phyloP scores from a whole-genome alignment of 2,888 invertebrate genomes.

The Sipha maydis region DNA sequence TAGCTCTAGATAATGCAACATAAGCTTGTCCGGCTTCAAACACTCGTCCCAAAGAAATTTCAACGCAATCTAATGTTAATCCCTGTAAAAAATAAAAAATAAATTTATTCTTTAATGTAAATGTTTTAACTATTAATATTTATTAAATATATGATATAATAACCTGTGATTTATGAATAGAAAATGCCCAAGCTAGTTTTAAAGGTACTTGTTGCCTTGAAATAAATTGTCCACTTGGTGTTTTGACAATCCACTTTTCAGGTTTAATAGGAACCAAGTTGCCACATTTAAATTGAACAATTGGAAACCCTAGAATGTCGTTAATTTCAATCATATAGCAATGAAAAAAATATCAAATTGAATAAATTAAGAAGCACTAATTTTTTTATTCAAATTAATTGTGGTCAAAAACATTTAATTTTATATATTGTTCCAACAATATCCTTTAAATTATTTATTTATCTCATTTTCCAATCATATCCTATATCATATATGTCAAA shows the following conservation, averaged over 20 bases:
- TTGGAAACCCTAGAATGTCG: slow-evolving; percentile 68
- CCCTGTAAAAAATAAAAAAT: slow-evolving; percentile 74
- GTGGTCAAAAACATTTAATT: too few relatives aligned
- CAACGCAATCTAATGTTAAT: slow-evolving; percentile 92
- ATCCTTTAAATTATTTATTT: too few relatives aligned
- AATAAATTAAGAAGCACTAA: not conserved
- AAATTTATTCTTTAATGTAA: not conserved
- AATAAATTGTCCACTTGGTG: slow-evolving; percentile 70
- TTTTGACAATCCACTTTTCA: slow-evolving; percentile 85
- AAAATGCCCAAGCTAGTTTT: slow-evolving; percentile 96
- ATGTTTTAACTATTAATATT: not conserved
- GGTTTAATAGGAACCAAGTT: slow-evolving; percentile 78
- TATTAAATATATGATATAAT: slow-evolving; percentile 32
- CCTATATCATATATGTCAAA: too few relatives aligned
- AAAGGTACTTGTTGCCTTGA: slow-evolving; percentile 82
- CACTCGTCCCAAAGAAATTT: slow-evolving; percentile 89
- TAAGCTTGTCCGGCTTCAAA: slow-evolving; percentile 98
- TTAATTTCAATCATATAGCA: not conserved
- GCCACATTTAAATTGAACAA: slow-evolving; percentile 73
- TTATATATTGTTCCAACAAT: too few relatives aligned
- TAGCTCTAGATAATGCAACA: slow-evolving; percentile 92
- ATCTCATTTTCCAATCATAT: too few relatives aligned
- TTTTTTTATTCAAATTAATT: too few relatives aligned
- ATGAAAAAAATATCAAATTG: not conserved
- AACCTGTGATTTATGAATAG: slow-evolving; percentile 90